Evolutionary conservation across 1,140 invertebrate genomes (phyloP), one percentile per base, ranked within the genome.

Genomic region (Scaptodrosophila lebanonensis): DNA sequence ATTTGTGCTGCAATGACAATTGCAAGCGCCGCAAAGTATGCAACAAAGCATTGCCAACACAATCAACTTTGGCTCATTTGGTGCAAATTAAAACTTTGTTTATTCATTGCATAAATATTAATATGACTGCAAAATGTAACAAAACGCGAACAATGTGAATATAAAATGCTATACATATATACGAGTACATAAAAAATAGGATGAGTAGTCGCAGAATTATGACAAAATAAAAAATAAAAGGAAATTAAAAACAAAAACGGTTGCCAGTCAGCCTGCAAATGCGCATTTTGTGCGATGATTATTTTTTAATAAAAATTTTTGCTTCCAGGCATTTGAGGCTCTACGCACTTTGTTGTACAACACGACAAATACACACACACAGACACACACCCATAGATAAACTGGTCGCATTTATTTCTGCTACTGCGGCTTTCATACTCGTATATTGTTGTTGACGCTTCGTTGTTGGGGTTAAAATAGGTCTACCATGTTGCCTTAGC

Each of bases 321-420:
- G 75, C 73, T 73, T 36, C 33, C 42, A 51, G 73, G 73, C 73
- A 77, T 73, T 49, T 68, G 75, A 25, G 22, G 8, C 22, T 25
- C 75, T 79, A 77, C 73, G 73, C 73, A 77, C 73, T 77, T 77
- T 77, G 73, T 77, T 77, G 58, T 73, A 66, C 73, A 68, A 59
- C 69, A 65, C 79, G 73, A 77, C 72, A 77, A 63, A 63, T 66
- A 40, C 13, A 22, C 25, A 49, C 49, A 65, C 29, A 52, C 40
- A 45, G 39, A 35, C 53, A 49, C 38, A 25, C 38, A 30, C 17
- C 27, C 43, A 33, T 43, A 47, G 33, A 54, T 58, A 47, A 29
- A 22, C 18, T 27, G 49, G 11, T 36, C 33, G 43, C 42, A 51
- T 42, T 42, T 64, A 77, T 76, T 76, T 76, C 73, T 70, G 57